Evolutionary conservation across 2,888 invertebrate species (phyloP).

Genomic region (Sminthurides aquaticus): DNA sequence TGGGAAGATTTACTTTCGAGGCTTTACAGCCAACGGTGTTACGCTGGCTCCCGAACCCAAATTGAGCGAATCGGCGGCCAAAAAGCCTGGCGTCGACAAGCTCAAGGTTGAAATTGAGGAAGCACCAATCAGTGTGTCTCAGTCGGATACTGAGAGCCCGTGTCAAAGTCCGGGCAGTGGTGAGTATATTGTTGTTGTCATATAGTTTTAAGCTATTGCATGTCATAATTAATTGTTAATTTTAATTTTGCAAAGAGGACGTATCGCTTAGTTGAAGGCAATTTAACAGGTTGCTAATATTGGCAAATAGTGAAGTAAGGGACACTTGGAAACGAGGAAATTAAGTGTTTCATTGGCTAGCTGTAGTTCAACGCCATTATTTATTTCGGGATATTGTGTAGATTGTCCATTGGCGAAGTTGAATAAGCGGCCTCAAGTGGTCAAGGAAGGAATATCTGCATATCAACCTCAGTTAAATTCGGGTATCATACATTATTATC

Average conservation of each 20-base stretch:
- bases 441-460: too few relatives aligned
- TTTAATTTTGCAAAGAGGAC: neutral
- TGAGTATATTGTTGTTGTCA: constrained; percentile 16
- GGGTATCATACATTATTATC: too few relatives aligned
- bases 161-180: constrained; percentile 39
- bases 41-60: constrained; percentile 40
- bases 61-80: constrained; percentile 35
- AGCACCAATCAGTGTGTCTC: constrained; percentile 27
- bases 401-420: too few relatives aligned
- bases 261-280: neutral
- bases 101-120: constrained; percentile 34
- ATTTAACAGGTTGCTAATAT: neutral
- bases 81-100: constrained; percentile 33
- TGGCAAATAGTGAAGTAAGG: neutral
- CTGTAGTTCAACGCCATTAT: too few relatives aligned
- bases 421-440: too few relatives aligned
- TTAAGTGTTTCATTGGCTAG: too few relatives aligned
- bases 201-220: neutral
- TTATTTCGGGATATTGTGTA: too few relatives aligned
- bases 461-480: too few relatives aligned
- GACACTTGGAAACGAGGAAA: too few relatives aligned
- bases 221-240: neutral
- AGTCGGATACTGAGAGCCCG: constrained; percentile 33
- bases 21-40: neutral
- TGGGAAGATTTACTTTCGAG: neutral